These are phyloP conservation scores for Pipa parva DNA, from an alignment of 2,113 vertebrate species.

Conservation along the genomic window DNA sequence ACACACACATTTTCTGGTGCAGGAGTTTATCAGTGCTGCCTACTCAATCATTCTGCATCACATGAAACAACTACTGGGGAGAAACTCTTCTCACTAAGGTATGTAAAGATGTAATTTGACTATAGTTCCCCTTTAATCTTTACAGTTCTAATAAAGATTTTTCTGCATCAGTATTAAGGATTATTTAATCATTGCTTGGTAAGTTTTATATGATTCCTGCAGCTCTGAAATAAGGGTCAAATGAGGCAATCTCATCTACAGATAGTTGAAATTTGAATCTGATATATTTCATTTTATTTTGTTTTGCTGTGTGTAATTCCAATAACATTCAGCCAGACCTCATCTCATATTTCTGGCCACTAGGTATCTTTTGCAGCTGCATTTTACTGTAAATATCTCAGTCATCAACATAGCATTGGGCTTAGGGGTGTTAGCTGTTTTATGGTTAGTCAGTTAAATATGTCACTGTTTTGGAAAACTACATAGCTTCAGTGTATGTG, in stretches of 20 bases:
- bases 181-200: not conserved
- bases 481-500: not conserved
- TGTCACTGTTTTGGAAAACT: not conserved
- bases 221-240: slow-evolving; percentile 8
- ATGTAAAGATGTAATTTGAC: too few relatives aligned
- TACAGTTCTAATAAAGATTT: too few relatives aligned
- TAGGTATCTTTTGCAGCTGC: slow-evolving; percentile 24
- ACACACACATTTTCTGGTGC: too few relatives aligned
- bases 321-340: slow-evolving; percentile 1
- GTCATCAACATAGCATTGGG: slow-evolving; percentile 27
- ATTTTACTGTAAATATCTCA: slow-evolving; percentile 11
- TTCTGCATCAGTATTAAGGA: too few relatives aligned
- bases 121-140: too few relatives aligned
- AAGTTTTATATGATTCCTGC: not conserved
- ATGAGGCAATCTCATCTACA: slow-evolving; percentile 10
- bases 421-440: slow-evolving; percentile 7
- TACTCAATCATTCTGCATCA: too few relatives aligned
- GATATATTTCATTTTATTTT: slow-evolving; percentile 3
- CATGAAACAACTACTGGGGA: too few relatives aligned
- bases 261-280: not conserved
- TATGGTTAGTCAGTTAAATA: slow-evolving; percentile 4
- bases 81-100: too few relatives aligned
- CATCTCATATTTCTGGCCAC: slow-evolving; percentile 27
- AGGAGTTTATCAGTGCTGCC: too few relatives aligned
- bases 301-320: slow-evolving; percentile 6